These are phyloP conservation scores for Bergia sp. DNA, from an alignment of 92 coral and sea anemone genomes.

Conservation along the genomic window DNA sequence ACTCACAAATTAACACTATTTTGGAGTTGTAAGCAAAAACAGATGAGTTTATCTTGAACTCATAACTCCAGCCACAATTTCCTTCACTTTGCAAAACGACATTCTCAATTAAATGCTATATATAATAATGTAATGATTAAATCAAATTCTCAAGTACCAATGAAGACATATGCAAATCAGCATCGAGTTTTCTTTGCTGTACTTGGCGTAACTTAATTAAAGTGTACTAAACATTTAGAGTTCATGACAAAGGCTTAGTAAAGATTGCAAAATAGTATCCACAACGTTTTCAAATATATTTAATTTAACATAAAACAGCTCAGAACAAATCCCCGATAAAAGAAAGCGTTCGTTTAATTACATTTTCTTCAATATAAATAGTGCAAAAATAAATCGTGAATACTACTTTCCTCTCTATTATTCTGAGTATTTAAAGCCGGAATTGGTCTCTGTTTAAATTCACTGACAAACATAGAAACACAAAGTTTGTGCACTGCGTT, in stretches of 20 bases:
- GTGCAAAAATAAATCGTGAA: no score
- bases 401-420: no score
- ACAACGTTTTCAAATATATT: conserved; percentile 6
- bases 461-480: background rate
- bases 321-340: conserved; percentile 16
- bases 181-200: background rate
- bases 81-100: background rate
- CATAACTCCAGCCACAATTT: background rate
- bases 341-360: conserved; percentile 1
- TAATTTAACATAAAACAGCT: background rate
- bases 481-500: background rate
- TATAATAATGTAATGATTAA: background rate
- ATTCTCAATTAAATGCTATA: background rate
- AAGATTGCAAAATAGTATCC: background rate
- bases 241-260: background rate
- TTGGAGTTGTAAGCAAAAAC: background rate
- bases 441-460: background rate
- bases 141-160: background rate
- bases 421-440: background rate
- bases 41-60: background rate
- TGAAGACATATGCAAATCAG: background rate
- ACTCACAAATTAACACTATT: background rate
- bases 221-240: background rate
- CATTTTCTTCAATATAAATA: background rate
- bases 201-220: conserved; percentile 8